Evolutionary conservation across 1,140 invertebrate genomes (phyloP), one percentile per base, ranked within the genome.

Genomic region (Lerema accius): DNA sequence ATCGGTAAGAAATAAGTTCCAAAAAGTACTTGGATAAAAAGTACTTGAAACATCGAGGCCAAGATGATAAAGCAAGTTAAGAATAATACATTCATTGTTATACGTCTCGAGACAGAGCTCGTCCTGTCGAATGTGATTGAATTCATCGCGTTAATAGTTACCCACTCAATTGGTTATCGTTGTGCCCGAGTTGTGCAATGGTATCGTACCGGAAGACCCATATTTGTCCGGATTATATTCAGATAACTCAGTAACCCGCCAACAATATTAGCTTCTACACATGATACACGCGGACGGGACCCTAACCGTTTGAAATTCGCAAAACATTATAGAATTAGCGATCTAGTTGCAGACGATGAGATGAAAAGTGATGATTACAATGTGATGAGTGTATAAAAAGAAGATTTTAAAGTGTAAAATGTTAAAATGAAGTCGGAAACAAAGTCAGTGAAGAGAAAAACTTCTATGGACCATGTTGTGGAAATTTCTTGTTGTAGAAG

Each of bases 151-250:
- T 74, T 79, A 86, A 82, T 80, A 80, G 69, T 45, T 50, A 50
- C 48, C 64, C 64, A 50, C 77, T 74, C 87, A 88, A 90, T 88
- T 88, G 82, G 71, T 80, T 88, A 90, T 88, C 84, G 64, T 73
- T 39, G 35, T 60, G 26, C 62, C 46, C 63, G 51, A 63, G 65
- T 86, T 84, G 82, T 73, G 75, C 82, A 84, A 87, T 64, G 62
- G 53, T 82, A 80, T 78, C 75, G 26, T 63, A 71, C 87, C 80
- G 87, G 87, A 90, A 87, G 80, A 69, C 39, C 63, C 73, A 79
- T 67, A 78, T 85, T 84, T 81, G 58, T 65, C 64, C 63, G 80
- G 80, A 88, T 85, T 83, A 84, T 70, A 71, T 73, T 63, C 70
- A 77, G 82, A 89, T 88, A 86, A 81, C 67, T 70, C 68, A 69